phyloP scores from a whole-genome alignment of 1,140 invertebrate species.

The Helicorthomorpha holstii region DNA sequence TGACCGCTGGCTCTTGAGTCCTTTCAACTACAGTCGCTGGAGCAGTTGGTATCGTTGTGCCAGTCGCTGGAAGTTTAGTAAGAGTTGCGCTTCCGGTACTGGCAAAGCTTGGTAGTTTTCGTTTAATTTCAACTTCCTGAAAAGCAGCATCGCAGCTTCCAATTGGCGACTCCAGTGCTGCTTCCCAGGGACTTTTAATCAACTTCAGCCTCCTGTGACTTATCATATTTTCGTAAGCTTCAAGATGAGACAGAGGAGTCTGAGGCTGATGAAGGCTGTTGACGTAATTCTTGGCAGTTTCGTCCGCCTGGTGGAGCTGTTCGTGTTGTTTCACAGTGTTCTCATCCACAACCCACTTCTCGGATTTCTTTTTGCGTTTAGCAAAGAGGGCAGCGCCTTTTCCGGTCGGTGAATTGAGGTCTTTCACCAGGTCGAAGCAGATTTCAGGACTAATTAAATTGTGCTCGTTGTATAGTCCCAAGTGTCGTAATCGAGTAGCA shows the following conservation, averaged over 20 bases:
- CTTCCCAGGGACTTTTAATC: slow-evolving; percentile 52
- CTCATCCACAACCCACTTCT: slow-evolving; percentile 73
- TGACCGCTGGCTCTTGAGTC: too few relatives aligned
- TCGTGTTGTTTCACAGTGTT: slow-evolving; percentile 28
- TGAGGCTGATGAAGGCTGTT: slow-evolving; percentile 3
- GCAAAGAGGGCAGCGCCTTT: slow-evolving; percentile 73
- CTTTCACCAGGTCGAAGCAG: slow-evolving; percentile 52
- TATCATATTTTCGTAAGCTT: slow-evolving; percentile 11
- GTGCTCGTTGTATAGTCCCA: slow-evolving; percentile 38
- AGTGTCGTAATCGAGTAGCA: slow-evolving; percentile 34
- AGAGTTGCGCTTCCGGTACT: too few relatives aligned
- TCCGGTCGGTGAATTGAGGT: slow-evolving; percentile 54
- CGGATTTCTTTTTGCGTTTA: slow-evolving; percentile 62
- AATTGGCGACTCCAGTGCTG: slow-evolving; percentile 39
- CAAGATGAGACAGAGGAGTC: slow-evolving; percentile 17
- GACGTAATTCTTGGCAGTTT: slow-evolving; percentile 20
- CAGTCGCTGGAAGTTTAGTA: too few relatives aligned
- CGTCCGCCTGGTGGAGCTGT: slow-evolving; percentile 6
- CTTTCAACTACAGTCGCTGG: too few relatives aligned
- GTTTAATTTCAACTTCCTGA: too few relatives aligned
- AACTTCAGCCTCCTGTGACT: slow-evolving; percentile 37
- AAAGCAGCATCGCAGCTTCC: slow-evolving; percentile 50
- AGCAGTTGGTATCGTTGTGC: too few relatives aligned
- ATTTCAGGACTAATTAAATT: slow-evolving; percentile 42
- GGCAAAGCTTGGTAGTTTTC: too few relatives aligned